Evolutionary conservation across 2,113 vertebrate species (phyloP).

Genomic region (Steatornis caripensis): DNA sequence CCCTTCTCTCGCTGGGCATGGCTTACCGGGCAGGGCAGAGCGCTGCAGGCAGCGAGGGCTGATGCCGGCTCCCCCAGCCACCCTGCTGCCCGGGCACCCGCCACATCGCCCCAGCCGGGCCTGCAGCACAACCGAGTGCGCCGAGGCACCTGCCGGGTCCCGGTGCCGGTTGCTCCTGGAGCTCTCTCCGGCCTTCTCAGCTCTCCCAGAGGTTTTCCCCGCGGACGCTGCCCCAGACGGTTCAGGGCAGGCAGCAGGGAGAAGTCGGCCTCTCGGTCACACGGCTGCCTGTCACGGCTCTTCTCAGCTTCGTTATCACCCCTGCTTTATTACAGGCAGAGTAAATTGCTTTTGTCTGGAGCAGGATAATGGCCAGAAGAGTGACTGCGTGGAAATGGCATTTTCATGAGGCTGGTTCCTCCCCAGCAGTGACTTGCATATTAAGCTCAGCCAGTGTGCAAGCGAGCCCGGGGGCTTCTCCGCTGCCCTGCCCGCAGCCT

Average conservation of each 20-base stretch:
- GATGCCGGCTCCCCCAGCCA: too few relatives aligned
- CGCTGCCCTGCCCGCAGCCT: accelerated
- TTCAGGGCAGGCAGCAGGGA: not conserved
- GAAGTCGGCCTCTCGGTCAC: not conserved
- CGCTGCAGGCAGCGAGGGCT: not conserved
- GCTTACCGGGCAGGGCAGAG: too few relatives aligned
- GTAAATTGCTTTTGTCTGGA: conserved; percentile 68
- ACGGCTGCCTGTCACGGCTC: not conserved
- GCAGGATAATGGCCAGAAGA: conserved; percentile 42
- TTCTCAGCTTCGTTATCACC: conserved; percentile 7
- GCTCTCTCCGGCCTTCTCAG: not conserved
- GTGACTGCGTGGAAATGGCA: conserved; percentile 32
- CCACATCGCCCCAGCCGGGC: not conserved
- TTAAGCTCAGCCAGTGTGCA: not conserved
- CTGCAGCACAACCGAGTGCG: not conserved
- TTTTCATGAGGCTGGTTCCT: conserved; percentile 43
- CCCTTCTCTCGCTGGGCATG: not conserved
- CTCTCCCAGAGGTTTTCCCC: not conserved
- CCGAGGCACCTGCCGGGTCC: accelerated
- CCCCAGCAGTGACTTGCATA: conserved; percentile 37
- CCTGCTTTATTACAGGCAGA: conserved; percentile 43
- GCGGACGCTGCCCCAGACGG: not conserved
- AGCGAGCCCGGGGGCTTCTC: not conserved
- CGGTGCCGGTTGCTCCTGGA: accelerated
- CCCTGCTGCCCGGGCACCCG: not conserved